Base-by-base conservation (phyloP, 2,113 vertebrate genomes). In the Coryphaenoides rupestris region DNA sequence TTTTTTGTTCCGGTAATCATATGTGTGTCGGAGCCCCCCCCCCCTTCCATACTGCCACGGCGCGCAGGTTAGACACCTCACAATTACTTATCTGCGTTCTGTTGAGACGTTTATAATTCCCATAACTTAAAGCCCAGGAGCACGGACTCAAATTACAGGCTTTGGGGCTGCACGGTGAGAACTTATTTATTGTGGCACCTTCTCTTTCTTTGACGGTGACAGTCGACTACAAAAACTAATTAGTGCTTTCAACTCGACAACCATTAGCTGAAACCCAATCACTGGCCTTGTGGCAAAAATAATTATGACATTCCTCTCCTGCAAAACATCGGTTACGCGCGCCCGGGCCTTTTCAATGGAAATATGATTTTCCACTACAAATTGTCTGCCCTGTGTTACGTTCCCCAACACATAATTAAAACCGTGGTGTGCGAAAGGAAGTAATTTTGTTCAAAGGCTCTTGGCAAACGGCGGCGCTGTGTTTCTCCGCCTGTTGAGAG, bases 351-450 rank as follows among this genome's bases (percentile, higher is more conserved):
- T n/a, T 90, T 81, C 89, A 90, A 92, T 92, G 90, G 91, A 95
- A 95, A 95, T 95, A 95, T 96, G 93, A 95, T 94, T 94, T 94
- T 91, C 91, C 84, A 83, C 89, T 94, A 94, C 93, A 95, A 95
- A 94, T 95, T 93, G 91, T 93, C 90, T 86, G 86, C 92, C 92
- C 93, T 94, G 93, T 89, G 94, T 92, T 91, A 91, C 92, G 94
- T 94, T 93, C 91, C 87, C 87, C 91, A 89, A 92, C 93, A 94
- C 93, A 89, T 94, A 93, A 95, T 95, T 95, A 95, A 94, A 94
- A 89, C 91, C 78, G 83, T 64, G 88, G 90, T 87, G 90, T 92
- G 92, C 89, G 91, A 93, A 91, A 93, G 93, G 94, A 95, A 95
- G 94, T 93, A 86, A 93, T 94, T 95, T 93, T 92, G 90, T 94